Base-by-base conservation (phyloP, 1,140 invertebrate genomes). In the Penaeus chinensis region DNA sequence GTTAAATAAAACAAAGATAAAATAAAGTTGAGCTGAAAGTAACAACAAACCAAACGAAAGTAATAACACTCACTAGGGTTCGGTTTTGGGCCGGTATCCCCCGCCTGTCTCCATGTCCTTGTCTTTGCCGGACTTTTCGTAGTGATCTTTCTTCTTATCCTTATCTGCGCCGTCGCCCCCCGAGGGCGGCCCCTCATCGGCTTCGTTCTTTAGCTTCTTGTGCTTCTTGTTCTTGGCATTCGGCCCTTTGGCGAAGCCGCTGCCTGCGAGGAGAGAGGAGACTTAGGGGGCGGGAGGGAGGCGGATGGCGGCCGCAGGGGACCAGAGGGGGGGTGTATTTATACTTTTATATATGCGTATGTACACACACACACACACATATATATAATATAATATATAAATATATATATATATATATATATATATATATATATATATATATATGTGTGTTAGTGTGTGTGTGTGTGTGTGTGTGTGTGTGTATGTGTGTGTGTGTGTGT, bases 201-300 rank as follows among this genome's bases (percentile, higher is more conserved):
- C 7, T 42, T 90, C 89, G 47, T 86, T 82, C 69, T 89, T 90
- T 74, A 91, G 66, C 71, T 90, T 91, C 65, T 90, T 91, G 77
- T 90, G 90, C 65, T 91, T 91, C 85, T 90, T 91, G 84, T 89
- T 89, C 78, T 91, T 91, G 37, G 82, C 74, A 71, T 90, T 90
- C 3, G 89, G 89, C 8, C 89, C 89, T 54, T 91, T 91, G 77
- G 87, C 74, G 84, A 87, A 90, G 61, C 74, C 82, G 71, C 19
- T 66, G 13, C 65, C 81, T 82, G 62, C 3, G 22, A 22, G 18
- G 81, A 19, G 47, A 37, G 42, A 66, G 20, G 7, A n/a, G 81
- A 32, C 0, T 24, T 3, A 60, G 63, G 7, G 74, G 24, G 0
- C 5, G 20, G 5, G 10, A 47, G 20, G 22, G 20, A 27, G 74